Base-by-base conservation (phyloP, 2,888 invertebrate species). In the Sarcophaga rosellei region DNA sequence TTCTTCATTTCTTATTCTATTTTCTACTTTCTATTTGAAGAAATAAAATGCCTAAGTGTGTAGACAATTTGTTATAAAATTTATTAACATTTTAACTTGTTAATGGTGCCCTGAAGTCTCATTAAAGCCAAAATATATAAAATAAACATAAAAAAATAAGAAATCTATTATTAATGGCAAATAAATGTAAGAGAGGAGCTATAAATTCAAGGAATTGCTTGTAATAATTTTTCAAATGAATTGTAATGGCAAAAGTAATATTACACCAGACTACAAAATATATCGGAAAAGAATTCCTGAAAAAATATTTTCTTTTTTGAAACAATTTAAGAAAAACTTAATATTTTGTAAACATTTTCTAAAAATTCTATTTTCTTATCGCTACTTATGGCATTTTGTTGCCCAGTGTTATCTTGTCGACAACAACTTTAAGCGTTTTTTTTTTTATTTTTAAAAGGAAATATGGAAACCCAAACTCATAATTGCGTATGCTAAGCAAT, bases 31-130 rank as follows among this genome's bases (percentile, higher is more conserved):
- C n/a, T 61, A 17, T 4, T 10, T 17, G 20, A 59, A 12, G 6
- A 57, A 70, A 20, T 45, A n/a, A 70, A 20, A n/a, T 25, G 70
- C 25, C 17, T 53, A 12, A 53, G 53, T 53, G 10, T 35, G 53
- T 15, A 53, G 53, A 53, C 53, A 53, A 20, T 70, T 59, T 72
- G 5, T 59, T 57, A 65, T 44, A 76, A 62, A 66, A 77, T 82
- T 82, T 77, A 72, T 77, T 47, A 35, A 53, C 63, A 63, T 81
- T 77, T 77, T 77, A 66, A 61, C 66, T 15, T 77, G 72, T 77
- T 82, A 73, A 82, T 82, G 25, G 57, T 17, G 59, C 82, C 76
- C 65, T 66, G 35, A 77, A 47, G 76, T 47, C 77, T n/a, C 82
- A 82, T 82, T 82, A 68, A 35, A 77, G n/a, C 8, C 17, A 61